phyloP scores from a whole-genome alignment of 2,797 vertebrate genomes.

The Halcyon badia region DNA sequence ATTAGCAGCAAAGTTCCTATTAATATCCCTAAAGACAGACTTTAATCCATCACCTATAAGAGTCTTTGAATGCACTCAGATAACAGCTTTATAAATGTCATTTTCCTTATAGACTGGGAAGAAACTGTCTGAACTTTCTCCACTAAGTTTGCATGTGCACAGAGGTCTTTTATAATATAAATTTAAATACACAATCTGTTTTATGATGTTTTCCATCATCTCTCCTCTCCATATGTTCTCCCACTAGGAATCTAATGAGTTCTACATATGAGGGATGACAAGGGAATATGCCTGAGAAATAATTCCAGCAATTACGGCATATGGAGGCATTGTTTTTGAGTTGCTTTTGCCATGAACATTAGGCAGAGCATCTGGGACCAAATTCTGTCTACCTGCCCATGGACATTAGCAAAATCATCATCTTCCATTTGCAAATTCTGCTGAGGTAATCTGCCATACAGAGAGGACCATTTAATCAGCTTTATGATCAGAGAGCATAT shows the following conservation, averaged over 20 bases:
- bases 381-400: constrained; percentile 69
- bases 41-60: background rate
- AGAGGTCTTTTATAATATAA: constrained; percentile 69
- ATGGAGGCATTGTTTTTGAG: constrained; percentile 74
- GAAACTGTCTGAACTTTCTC: constrained; percentile 13
- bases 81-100: background rate
- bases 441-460: constrained; percentile 43
- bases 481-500: constrained; percentile 42
- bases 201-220: constrained; percentile 67
- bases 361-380: constrained; percentile 66
- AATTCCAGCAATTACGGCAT: constrained; percentile 70
- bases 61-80: background rate
- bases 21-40: background rate
- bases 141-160: constrained; percentile 4
- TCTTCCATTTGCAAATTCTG: constrained; percentile 55
- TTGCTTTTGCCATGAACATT: constrained; percentile 65
- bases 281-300: constrained; percentile 74
- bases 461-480: constrained; percentile 8
- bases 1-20: background rate
- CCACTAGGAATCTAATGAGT: constrained; percentile 81
- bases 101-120: background rate
- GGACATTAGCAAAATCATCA: constrained; percentile 54
- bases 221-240: constrained; percentile 79
- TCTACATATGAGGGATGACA: constrained; percentile 75
- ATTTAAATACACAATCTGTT: constrained; percentile 67